Evolutionary conservation across 2,797 vertebrate species (phyloP), one percentile per base, ranked within the genome.

Genomic region (Bovichtus variegatus): DNA sequence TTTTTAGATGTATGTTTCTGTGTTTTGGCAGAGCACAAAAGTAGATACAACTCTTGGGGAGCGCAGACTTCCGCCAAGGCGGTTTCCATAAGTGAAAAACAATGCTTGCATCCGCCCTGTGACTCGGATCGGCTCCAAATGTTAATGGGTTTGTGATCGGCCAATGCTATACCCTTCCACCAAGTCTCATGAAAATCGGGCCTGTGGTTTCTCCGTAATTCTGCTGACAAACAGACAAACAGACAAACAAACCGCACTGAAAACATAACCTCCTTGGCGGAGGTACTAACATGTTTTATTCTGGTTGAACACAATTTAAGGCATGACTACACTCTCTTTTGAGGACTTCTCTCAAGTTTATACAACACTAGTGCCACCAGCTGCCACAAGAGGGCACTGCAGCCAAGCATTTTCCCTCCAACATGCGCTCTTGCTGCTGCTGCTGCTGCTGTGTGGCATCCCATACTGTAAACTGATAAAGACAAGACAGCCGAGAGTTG

Each of bases 321-420:
- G 3, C 21, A 25, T 16, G 31, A 23, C 18, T 16, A 16, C 29
- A 38, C 9, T 70, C 50, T 68, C 29, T 23, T 66, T 64, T 66
- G 66, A 83, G 68, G 61, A 76, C 74, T 82, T 84, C 25, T 59
- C 68, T 36, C 40, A 80, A 85, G 74, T 87, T 87, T 82, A 19
- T 19, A 21, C 27, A 67, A 31, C 34, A 46, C 15, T 43, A 60
- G 3, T 70, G 61, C 59, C 58, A 25, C 0, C 16, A 19, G 72
- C 38, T 1, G 21, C 93, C 95, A 95, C 93, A 77, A 94, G 95
- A 95, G 95, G 91, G 93, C 95, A 95, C 92, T 95, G 92, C 88
- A 93, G 92, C 83, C 94, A 93, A 95, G 92, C 93, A 51, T 81
- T 93, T 91, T 76, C 60, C 38, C 18, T 64, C 64, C 69, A 10